A percentile compares a stretch with the other conserved stretches of the same genome.
phyloP scores from a whole-genome alignment of 2,113 vertebrate species.

The Pachycephala philippinensis region DNA sequence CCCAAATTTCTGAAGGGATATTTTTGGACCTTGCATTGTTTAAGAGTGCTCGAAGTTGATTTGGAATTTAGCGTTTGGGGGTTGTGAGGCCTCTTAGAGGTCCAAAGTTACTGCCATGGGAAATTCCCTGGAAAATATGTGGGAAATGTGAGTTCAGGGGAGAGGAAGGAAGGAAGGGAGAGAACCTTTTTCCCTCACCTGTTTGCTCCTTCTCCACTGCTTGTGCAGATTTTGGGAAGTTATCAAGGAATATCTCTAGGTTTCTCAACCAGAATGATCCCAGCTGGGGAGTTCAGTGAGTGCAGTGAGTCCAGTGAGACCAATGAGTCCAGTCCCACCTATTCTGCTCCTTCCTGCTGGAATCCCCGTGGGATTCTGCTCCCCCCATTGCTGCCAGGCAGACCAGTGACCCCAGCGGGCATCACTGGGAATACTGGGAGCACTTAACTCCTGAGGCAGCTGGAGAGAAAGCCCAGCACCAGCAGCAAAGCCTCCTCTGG shows the following conservation, averaged over 20 bases:
- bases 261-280: neutral
- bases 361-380: neutral
- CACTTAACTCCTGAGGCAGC: neutral
- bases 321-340: neutral
- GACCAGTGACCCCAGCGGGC: neutral
- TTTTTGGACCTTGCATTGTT: neutral
- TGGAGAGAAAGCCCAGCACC: accelerated
- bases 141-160: no score
- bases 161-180: no score
- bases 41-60: neutral
- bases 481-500: neutral
- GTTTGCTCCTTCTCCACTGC: neutral
- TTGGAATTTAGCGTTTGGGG: neutral
- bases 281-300: no score
- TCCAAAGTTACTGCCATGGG: no score
- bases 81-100: neutral
- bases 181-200: no score
- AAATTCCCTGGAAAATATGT: neutral
- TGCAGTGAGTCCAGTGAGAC: neutral
- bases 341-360: neutral
- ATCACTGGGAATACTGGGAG: neutral
- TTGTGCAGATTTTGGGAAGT: neutral
- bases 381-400: neutral
- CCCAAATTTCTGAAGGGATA: neutral
- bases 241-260: no score